phyloP scores from a whole-genome alignment of 2,797 vertebrate species.

The Furcifer pardalis region DNA sequence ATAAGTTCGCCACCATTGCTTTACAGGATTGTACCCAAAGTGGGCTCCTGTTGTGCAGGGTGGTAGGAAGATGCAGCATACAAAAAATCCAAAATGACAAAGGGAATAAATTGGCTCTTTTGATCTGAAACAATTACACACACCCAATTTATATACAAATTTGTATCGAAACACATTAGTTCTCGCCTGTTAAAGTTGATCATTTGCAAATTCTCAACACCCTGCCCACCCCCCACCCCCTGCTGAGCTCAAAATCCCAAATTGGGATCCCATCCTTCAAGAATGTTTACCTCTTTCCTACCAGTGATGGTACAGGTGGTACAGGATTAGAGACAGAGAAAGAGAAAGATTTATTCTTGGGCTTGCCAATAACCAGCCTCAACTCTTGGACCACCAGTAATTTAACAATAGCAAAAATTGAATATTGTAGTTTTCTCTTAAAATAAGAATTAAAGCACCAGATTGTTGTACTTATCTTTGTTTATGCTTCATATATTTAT shows the following conservation, averaged over 20 bases:
- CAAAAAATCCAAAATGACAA: background rate
- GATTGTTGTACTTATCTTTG: too few relatives aligned
- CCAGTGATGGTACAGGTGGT: background rate
- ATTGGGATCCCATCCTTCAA: background rate
- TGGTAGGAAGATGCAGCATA: background rate
- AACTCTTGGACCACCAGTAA: too few relatives aligned
- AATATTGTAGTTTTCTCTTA: too few relatives aligned
- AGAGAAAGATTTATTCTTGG: background rate
- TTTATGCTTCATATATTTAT: too few relatives aligned
- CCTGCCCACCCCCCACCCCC: too few relatives aligned
- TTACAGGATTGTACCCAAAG: background rate
- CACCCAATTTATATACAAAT: background rate
- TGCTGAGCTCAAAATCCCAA: background rate
- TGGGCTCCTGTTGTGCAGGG: background rate
- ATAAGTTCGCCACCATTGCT: background rate
- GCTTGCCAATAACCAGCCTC: background rate
- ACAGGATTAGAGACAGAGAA: background rate
- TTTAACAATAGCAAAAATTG: too few relatives aligned
- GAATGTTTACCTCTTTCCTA: background rate
- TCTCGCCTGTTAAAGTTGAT: background rate
- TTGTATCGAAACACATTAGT: background rate
- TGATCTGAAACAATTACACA: background rate
- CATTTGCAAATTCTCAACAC: background rate
- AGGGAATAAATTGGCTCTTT: background rate
- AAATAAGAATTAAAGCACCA: too few relatives aligned